Percentiles rank a stretch among this genome's conserved stretches.
These are phyloP conservation scores for Zaprionus bogoriensis DNA, from an alignment of 2,888 invertebrate genomes.

Conservation along the genomic window DNA sequence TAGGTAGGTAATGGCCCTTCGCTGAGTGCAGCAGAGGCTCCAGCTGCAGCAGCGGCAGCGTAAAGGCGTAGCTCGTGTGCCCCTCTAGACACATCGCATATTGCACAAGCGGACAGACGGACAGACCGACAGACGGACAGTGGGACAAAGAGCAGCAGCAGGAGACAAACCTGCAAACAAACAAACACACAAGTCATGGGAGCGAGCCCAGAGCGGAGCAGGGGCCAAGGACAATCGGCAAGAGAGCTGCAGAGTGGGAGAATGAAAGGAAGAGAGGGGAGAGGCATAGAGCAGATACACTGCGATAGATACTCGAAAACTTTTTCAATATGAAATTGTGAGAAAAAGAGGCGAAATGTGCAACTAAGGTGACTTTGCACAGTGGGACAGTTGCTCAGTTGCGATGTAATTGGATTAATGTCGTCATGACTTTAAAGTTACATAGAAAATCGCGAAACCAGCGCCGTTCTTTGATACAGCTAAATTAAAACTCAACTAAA, in stretches of 20 bases:
- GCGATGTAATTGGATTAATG: too few relatives aligned
- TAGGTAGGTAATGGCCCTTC: slow-evolving; percentile 7
- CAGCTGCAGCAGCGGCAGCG: background rate
- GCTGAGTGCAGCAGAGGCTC: slow-evolving; percentile 4
- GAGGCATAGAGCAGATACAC: slow-evolving; percentile 15
- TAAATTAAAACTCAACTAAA: too few relatives aligned
- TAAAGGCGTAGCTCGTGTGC: background rate
- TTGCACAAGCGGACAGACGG: slow-evolving; percentile 58
- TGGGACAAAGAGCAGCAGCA: background rate
- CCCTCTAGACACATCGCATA: slow-evolving; percentile 60
- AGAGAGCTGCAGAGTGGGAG: background rate
- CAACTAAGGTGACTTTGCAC: slow-evolving; percentile 16
- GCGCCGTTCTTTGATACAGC: too few relatives aligned
- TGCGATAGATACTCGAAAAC: slow-evolving; percentile 61
- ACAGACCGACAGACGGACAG: slow-evolving; percentile 24
- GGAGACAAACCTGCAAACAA: background rate
- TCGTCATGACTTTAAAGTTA: too few relatives aligned
- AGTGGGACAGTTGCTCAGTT: slow-evolving; percentile 17
- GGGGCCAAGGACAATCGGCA: background rate
- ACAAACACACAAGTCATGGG: background rate
- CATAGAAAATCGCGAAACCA: too few relatives aligned
- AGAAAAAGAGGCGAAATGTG: slow-evolving; percentile 10
- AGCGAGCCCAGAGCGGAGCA: background rate
- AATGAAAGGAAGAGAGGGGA: background rate
- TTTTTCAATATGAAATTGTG: slow-evolving; percentile 65